These are phyloP conservation scores for Athalia rosae DNA, from an alignment of 2,888 invertebrate genomes.

Conservation along the genomic window DNA sequence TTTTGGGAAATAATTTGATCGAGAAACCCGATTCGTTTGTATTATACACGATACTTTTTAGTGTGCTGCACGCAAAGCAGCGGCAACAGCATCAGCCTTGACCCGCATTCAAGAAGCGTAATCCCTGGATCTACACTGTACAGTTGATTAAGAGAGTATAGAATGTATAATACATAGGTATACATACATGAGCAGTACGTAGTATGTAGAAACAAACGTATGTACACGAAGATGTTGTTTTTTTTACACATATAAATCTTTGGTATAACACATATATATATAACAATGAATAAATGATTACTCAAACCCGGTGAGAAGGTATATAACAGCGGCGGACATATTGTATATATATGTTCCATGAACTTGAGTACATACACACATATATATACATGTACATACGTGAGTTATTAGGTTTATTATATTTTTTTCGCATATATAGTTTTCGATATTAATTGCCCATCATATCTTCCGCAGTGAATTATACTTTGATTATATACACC, in stretches of 20 bases:
- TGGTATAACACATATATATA: not conserved
- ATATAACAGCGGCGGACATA: no score
- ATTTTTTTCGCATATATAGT: not conserved
- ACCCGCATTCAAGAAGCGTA: constrained; percentile 59
- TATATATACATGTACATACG: not conserved
- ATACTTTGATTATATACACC: no score
- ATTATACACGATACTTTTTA: no score
- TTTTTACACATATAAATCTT: constrained; percentile 8
- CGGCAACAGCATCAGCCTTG: constrained; percentile 60
- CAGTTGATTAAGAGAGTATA: constrained; percentile 52
- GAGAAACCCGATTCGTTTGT: no score
- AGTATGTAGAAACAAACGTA: not conserved
- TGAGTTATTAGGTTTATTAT: not conserved
- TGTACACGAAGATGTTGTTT: not conserved
- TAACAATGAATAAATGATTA: not conserved
- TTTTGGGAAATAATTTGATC: no score
- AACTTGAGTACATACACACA: not conserved
- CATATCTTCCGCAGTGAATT: no score
- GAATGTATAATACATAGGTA: not conserved
- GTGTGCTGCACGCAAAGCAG: no score
- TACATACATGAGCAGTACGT: not conserved
- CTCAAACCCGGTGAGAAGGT: no score
- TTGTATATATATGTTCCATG: no score
- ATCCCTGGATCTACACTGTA: constrained; percentile 58
- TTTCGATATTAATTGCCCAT: not conserved